Evolutionary conservation across 35 echinoderm and acorn worm genomes (phyloP).

Genomic region (Apostichopus parvimensis): DNA sequence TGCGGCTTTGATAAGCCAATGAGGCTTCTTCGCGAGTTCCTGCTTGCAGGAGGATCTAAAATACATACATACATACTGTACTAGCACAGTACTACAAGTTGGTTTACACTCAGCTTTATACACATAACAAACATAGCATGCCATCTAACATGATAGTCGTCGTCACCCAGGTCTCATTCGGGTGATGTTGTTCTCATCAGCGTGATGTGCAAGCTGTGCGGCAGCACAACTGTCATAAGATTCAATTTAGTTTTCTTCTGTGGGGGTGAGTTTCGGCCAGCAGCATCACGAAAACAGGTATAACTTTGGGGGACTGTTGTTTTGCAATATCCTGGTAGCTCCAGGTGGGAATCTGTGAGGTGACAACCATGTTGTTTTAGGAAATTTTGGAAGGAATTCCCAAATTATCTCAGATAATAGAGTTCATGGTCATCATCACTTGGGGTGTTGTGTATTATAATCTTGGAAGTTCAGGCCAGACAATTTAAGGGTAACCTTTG

Average conservation of each 20-base stretch:
- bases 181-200: conserved; percentile 30
- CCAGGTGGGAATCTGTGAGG: conserved; percentile 41
- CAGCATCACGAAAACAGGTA: conserved; percentile 13
- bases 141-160: neutral
- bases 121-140: neutral
- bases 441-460: too few relatives aligned
- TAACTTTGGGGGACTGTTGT: conserved; percentile 33
- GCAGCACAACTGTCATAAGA: conserved; percentile 34
- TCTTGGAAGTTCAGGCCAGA: too few relatives aligned
- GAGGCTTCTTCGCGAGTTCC: too few relatives aligned
- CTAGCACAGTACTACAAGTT: too few relatives aligned
- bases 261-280: conserved; percentile 14
- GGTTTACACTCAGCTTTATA: too few relatives aligned
- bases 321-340: conserved; percentile 27
- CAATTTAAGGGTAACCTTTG: too few relatives aligned
- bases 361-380: conserved; percentile 45
- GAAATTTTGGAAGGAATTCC: conserved; percentile 28
- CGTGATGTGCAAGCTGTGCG: conserved; percentile 39
- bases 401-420: conserved; percentile 10
- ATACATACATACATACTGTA: too few relatives aligned
- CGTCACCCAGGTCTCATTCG: neutral
- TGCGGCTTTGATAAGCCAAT: too few relatives aligned
- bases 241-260: conserved; percentile 44
- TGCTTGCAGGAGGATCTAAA: too few relatives aligned
- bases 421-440: conserved; percentile 24